Evolutionary conservation across 1,140 invertebrate genomes (phyloP), one percentile per base, ranked within the genome.

Genomic region (Chrysomallon squamiferum): DNA sequence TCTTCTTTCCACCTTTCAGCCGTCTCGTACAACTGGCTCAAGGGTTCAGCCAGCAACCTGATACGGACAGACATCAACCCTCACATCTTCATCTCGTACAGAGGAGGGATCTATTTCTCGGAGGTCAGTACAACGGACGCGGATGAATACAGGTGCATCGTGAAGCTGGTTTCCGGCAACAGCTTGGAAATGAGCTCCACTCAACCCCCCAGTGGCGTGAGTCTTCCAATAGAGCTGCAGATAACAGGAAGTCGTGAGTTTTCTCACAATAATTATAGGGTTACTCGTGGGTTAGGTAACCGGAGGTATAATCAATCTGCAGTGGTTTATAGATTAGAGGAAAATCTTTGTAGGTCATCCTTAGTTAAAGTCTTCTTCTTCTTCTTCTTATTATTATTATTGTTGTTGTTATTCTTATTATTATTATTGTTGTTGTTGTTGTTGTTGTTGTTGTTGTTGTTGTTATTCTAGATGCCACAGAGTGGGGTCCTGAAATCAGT

Each of bases 401-500:
- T 5, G 35, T 38, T 5, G 35, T 38, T 5, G 15, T 38, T 5
- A 38, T 38, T 5, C 5, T 38, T 5, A 38, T 38, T 5, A 38
- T 38, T 5, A 38, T 38, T 5, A 38, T 38, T 5, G 35, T 38
- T n/a, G 35, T 5, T 38, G 35, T 5, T 38, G 35, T 7, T 38
- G 35, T 7, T 38, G 35, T 7, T 38, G 35, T 7, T 38, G 35
- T 7, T 38, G 35, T 5, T 38, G 35, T 5, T 38, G 35, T 7
- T 38, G 35, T 38, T 35, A 25, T 61, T 72, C 18, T 61, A 77
- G 75, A 68, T 20, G 59, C 68, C 13, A 63, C 66, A 11, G 45
- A 70, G 4, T 75, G 71, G 71, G 76, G 74, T 11, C 77, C 77
- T 11, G 65, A 69, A 27, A 79, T 97, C 79, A 91, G 94, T 6